Evolutionary conservation across 2,113 vertebrate species (phyloP).

Genomic region (Lagopus muta): DNA sequence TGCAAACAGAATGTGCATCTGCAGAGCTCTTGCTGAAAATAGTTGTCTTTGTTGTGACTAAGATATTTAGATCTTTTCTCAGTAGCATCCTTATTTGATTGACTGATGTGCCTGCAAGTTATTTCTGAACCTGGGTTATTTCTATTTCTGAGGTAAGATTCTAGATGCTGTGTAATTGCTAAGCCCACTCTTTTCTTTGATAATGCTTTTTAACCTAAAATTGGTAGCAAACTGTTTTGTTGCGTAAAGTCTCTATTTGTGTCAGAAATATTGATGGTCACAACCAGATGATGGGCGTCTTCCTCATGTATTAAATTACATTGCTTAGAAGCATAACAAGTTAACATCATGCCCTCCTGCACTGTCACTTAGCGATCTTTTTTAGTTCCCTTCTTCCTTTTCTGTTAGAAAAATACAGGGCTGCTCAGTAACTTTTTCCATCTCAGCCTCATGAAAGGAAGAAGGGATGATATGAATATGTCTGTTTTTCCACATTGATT

Average conservation of each 20-base stretch:
- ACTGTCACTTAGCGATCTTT: conserved; percentile 12
- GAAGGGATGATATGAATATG: not conserved
- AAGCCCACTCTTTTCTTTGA: conserved; percentile 57
- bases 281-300: conserved; percentile 45
- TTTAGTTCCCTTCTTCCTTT: conserved; percentile 41
- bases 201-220: conserved; percentile 54
- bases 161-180: conserved; percentile 56
- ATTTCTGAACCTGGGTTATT: conserved; percentile 76
- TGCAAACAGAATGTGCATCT: conserved; percentile 59
- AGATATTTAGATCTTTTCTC: conserved; percentile 69
- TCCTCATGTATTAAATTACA: conserved; percentile 59
- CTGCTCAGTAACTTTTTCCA: not conserved
- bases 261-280: conserved; percentile 63
- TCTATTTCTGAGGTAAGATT: conserved; percentile 69
- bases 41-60: conserved; percentile 76
- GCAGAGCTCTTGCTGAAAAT: conserved; percentile 70
- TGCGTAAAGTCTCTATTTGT: conserved; percentile 40
- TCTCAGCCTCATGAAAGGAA: not conserved
- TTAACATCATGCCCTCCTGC: conserved; percentile 33
- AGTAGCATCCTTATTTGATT: conserved; percentile 69
- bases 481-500: not conserved
- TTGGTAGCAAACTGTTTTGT: conserved; percentile 32
- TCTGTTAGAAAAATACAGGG: not conserved
- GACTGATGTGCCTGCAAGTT: conserved; percentile 71
- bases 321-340: conserved; percentile 39